Base-by-base conservation (phyloP, 2,113 vertebrate species). In the Damaliscus lunatus region DNA sequence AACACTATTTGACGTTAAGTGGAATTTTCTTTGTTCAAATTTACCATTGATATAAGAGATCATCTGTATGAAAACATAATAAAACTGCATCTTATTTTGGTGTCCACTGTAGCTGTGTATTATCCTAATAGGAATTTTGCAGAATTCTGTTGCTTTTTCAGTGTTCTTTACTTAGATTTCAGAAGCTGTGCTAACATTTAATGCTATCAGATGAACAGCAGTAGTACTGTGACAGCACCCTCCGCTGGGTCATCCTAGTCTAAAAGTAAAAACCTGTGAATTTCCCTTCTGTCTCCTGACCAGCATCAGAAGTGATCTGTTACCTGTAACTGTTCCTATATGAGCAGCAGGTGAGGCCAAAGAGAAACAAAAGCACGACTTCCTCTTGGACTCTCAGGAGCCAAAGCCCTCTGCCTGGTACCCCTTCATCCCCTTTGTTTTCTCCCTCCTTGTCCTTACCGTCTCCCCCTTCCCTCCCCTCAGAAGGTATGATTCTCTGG, bases 41-140 rank as follows among this genome's bases (percentile, higher is more conserved):
- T 95, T 95, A 62, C 25, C 40, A 53, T 29, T 82, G n/a, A 43
- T n/a, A 53, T 50, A 27, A 88, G 19, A 29, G 16, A 53, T 77
- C 64, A 59, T 81, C 48, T 77, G 43, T 57, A 33, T 78, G 33
- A 86, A 83, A 60, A 53, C 15, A 64, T 60, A 60, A 46, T 85
- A 81, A 64, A 95, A 86, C 84, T 74, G n/a, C 71, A 27, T 48
- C 16, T 95, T 90, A 94, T 77, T 74, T 80, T 60, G 19, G 11
- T 88, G 31, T 88, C 23, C 27, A 40, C 23, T 78, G 1, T 94
- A 83, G 2, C 59, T 90, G 0, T 91, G 1, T 90, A n/a, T 95
- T 67, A 74, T 80, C 59, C 21, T 85, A 97, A 43, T 33, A 90
- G 81, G 36, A 86, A 96, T 92, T 96, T 92, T 94, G 82, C 40